A percentile compares a stretch with the other conserved stretches of the same genome.
phyloP scores from a whole-genome alignment of 23 tunicate species.

The Phallusia fumigata region DNA sequence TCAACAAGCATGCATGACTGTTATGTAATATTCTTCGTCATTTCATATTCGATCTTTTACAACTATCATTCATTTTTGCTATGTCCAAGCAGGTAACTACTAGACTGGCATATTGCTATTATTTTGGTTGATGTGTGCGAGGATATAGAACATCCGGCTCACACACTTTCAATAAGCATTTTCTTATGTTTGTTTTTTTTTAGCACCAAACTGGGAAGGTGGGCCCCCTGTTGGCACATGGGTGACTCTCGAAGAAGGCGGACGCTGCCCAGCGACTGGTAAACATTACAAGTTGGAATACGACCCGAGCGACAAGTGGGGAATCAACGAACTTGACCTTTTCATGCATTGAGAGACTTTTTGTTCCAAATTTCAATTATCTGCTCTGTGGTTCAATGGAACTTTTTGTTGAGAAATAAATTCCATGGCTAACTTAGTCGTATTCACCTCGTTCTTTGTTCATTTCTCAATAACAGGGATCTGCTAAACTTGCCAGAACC shows the following conservation, averaged over 20 bases:
- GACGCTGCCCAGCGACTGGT: slow-evolving; percentile 83
- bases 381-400: not conserved
- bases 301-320: slow-evolving; percentile 76
- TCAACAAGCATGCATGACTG: no score
- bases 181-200: not conserved
- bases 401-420: not conserved
- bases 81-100: no score
- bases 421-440: not conserved
- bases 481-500: no score
- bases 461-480: no score
- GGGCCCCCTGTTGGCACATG: slow-evolving; percentile 57
- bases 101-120: no score
- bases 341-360: slow-evolving; percentile 7
- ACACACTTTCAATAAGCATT: no score
- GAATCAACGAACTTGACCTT: slow-evolving; percentile 31
- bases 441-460: no score
- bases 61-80: no score
- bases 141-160: no score
- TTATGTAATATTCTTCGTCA: no score
- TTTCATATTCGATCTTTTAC: no score
- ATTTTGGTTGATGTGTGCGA: no score
- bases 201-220: slow-evolving; percentile 34
- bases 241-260: slow-evolving; percentile 78
- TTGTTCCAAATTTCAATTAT: not conserved
- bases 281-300: slow-evolving; percentile 55